Evolutionary conservation across 2,113 vertebrate species (phyloP).

Genomic region (Neoarius graeffei): DNA sequence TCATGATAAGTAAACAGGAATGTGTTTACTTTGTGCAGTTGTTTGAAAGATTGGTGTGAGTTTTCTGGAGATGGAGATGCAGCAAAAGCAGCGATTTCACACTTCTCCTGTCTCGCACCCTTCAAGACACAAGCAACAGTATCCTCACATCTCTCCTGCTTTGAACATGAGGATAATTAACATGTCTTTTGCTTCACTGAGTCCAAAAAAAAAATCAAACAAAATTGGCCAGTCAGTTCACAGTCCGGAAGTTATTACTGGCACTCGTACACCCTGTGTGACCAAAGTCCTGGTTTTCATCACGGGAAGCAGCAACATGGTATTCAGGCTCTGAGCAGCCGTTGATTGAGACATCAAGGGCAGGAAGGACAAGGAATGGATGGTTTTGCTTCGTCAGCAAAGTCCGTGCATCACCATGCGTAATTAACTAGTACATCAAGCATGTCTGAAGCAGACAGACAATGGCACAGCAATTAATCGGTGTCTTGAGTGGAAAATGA

Average conservation of each 20-base stretch:
- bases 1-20: not conserved
- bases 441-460: not conserved
- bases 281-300: constrained; percentile 3
- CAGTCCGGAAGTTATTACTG: not conserved
- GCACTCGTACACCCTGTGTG: not conserved
- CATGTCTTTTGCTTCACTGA: not conserved
- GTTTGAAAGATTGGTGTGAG: constrained; percentile 10
- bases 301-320: constrained; percentile 6
- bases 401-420: not conserved
- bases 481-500: constrained; percentile 8
- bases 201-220: not conserved
- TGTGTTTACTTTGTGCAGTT: not conserved
- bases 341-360: constrained; percentile 8
- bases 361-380: not conserved
- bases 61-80: constrained; percentile 6
- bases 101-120: not conserved
- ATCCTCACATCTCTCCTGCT: not conserved
- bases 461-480: constrained; percentile 7
- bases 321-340: not conserved
- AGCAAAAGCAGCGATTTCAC: constrained; percentile 13
- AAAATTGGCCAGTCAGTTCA: not conserved
- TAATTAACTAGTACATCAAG: constrained; percentile 22
- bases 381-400: constrained; percentile 13
- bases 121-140: not conserved
- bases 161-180: constrained; percentile 14